Evolutionary conservation across 1,140 invertebrate species (phyloP), one percentile per base, ranked within the genome.

Genomic region (Drosophila virilis): DNA sequence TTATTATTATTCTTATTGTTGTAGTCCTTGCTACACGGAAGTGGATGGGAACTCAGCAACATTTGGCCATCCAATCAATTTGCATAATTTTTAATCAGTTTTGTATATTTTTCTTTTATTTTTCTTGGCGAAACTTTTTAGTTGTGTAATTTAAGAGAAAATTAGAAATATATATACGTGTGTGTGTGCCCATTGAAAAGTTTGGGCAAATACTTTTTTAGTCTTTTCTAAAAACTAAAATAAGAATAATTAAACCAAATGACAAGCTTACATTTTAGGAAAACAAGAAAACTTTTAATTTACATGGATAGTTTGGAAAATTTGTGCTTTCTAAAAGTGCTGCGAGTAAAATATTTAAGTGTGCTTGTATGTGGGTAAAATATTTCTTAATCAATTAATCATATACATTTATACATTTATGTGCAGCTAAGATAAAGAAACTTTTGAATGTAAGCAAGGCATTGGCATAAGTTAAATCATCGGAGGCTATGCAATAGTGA

Each of bases 1-100:
- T 43, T 62, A 15, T 42, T 61, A 45, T 70, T 52, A 32, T 28
- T 62, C n/a, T 51, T 51, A 38, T 61, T 71, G 62, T 64, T 73
- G 55, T 54, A 46, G 35, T 64, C 68, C 57, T 76, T 75, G 80
- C 80, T 82, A 79, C 79, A 75, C 79, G 79, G 74, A 80, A 64
- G 57, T 83, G 64, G 71, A 59, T 46, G 48, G 35, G 17, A 74
- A 55, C 57, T 32, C 71, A 74, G 57, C 71, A 74, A 57, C 57
- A 50, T 55, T 74, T 48, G 37, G 77, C 52, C 70, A 37, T 85
- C 81, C 80, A 83, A 83, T 83, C 80, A 72, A 71, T 75, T 78
- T 61, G 62, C 75, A 81, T 74, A 43, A 74, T 77, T 66, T 73
- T 69, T 64, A 59, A 59, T 64, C 38, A 7, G 3, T 54, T 46